A percentile compares a stretch with the other conserved stretches of the same genome.
Evolutionary conservation across 2,888 invertebrate species (phyloP).

Genomic region (Diploptera punctata): DNA sequence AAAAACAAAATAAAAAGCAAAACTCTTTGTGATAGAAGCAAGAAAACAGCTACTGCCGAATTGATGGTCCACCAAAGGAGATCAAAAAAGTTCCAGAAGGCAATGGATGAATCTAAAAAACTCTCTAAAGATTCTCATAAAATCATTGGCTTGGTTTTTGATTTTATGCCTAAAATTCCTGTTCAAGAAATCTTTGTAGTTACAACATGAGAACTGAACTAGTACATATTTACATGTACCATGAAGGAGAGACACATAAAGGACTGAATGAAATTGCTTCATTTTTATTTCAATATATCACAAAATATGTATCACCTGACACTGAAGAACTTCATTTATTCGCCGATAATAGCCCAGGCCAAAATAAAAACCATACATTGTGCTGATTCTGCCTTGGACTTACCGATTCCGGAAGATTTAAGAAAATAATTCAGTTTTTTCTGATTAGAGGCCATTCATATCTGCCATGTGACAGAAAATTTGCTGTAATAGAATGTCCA

Average conservation of each 20-base stretch:
- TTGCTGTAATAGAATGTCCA: not conserved
- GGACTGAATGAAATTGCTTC: not conserved
- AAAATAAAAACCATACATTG: not conserved
- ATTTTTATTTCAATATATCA: conserved; percentile 2
- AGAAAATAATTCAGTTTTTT: not conserved
- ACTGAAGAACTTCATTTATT: conserved; percentile 11
- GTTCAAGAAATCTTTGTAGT: not conserved
- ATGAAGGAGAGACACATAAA: not conserved
- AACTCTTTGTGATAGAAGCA: not conserved
- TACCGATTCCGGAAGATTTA: not conserved
- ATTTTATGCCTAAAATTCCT: not conserved
- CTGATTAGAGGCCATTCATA: not conserved
- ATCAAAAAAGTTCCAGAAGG: not conserved
- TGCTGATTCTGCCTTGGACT: not conserved
- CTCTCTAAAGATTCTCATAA: not conserved
- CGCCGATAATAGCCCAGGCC: not conserved
- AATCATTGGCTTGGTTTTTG: not conserved
- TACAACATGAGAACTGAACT: not conserved
- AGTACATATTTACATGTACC: not conserved
- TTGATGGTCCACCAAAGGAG: not conserved
- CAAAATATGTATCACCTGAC: not conserved
- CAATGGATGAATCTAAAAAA: not conserved
- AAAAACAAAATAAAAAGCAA: not conserved
- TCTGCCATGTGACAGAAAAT: not conserved
- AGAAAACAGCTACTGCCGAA: not conserved